Percentiles rank a stretch among this genome's conserved stretches.
Conservation (phyloP, 2,888 invertebrate species). For the Scaptodrosophila latifasciaeformis region DNA sequence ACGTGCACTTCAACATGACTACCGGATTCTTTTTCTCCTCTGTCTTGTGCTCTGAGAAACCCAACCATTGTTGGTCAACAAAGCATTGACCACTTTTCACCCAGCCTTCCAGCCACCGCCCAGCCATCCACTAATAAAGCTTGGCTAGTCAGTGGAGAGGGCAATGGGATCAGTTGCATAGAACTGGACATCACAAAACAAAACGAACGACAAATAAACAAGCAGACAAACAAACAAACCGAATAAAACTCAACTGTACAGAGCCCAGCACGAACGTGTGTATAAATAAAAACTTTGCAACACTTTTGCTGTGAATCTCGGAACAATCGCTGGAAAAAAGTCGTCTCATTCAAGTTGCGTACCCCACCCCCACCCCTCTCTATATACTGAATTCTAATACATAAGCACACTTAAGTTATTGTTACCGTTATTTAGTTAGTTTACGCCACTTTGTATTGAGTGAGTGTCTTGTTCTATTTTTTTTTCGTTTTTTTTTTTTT, state of each 20-base stretch:
- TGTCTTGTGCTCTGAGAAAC: not conserved
- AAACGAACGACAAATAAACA: conserved; percentile 66
- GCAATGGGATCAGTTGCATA: conserved; percentile 58
- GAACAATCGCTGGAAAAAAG: not conserved
- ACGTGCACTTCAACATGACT: conserved; percentile 62
- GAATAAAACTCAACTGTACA: conserved; percentile 47
- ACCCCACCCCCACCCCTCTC: not conserved
- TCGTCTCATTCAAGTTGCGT: too few species aligned
- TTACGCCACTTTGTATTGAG: conserved; percentile 59
- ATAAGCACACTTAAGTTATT: conserved; percentile 68
- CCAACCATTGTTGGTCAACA: conserved; percentile 5
- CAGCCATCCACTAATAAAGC: too few species aligned
- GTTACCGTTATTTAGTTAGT: conserved; percentile 68
- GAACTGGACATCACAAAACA: conserved; percentile 61
- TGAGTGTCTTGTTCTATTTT: not conserved
- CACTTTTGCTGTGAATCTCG: conserved; percentile 20
- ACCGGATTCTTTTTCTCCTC: conserved; percentile 43
- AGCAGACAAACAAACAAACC: conserved; percentile 42
- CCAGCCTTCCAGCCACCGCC: too few species aligned
- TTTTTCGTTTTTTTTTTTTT: not conserved
- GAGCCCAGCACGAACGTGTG: conserved; percentile 51
- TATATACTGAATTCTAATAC: conserved; percentile 44
- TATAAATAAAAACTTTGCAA: conserved; percentile 66
- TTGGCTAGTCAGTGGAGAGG: conserved; percentile 53
- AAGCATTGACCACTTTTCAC: too few species aligned